Conservation (phyloP, 1,140 invertebrate species). For the Heliconius hewitsoni region DNA sequence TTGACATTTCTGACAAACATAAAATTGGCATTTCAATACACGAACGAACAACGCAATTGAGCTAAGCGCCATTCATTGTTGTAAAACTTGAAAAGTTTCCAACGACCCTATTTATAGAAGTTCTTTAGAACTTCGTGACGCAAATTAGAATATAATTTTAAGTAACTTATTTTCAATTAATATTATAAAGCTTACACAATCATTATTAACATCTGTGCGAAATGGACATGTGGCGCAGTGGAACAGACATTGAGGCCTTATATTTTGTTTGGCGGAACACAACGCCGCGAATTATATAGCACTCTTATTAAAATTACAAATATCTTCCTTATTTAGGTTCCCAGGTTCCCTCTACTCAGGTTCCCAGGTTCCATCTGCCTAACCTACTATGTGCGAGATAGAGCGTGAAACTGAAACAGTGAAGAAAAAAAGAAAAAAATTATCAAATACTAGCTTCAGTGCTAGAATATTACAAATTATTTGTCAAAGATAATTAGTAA, state of each 20-base stretch:
- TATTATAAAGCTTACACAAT: neutral
- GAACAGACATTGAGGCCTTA: too few relatives aligned
- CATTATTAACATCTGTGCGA: neutral
- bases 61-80: slow-evolving; percentile 8
- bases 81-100: slow-evolving; percentile 14
- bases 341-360: too few relatives aligned
- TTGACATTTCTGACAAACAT: neutral
- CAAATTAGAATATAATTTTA: slow-evolving; percentile 5
- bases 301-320: too few relatives aligned
- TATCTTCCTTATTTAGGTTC: too few relatives aligned
- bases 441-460: too few relatives aligned
- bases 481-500: neutral
- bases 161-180: neutral
- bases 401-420: too few relatives aligned
- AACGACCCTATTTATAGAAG: slow-evolving; percentile 5
- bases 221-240: neutral
- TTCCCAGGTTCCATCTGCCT: too few relatives aligned
- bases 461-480: neutral
- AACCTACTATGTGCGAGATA: too few relatives aligned
- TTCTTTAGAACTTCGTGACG: neutral
- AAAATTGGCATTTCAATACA: neutral
- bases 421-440: too few relatives aligned
- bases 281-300: too few relatives aligned
- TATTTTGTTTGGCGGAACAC: too few relatives aligned
- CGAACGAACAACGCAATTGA: neutral